A percentile compares a stretch with the other conserved stretches of the same genome.
Conservation (phyloP, 2,797 vertebrate genomes). For the Pantherophis alleghaniensis region DNA sequence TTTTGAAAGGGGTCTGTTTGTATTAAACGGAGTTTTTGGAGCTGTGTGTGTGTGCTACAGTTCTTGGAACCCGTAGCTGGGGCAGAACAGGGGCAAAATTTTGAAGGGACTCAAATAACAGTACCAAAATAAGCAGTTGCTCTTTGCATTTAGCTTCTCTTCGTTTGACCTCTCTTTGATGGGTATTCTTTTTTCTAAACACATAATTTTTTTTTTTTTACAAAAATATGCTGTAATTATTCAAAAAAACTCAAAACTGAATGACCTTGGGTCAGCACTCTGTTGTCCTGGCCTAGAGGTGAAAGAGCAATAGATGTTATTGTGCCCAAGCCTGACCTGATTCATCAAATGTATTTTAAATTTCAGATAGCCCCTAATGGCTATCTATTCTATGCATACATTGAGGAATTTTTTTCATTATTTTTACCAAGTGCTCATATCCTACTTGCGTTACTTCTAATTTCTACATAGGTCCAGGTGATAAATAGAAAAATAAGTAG, state of each 20-base stretch:
- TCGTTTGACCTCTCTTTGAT: not conserved
- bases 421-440: not conserved
- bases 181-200: not conserved
- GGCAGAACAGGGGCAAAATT: not conserved
- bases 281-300: not conserved
- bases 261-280: not conserved
- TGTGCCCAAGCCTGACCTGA: not conserved
- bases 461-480: not conserved
- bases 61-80: no score
- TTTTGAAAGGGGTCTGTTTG: no score
- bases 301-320: not conserved
- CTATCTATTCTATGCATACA: not conserved
- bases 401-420: not conserved
- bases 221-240: not conserved
- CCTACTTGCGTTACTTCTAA: not conserved
- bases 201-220: not conserved
- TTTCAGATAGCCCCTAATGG: not conserved
- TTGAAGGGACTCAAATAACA: not conserved
- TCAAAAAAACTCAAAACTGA: not conserved
- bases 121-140: not conserved
- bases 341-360: not conserved
- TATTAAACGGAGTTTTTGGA: no score
- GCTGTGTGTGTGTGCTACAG: no score
- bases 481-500: not conserved
- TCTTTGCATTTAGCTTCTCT: not conserved